A percentile compares a stretch with the other conserved stretches of the same genome.
phyloP scores from a whole-genome alignment of 2,888 invertebrate species.

The Iselma pallidipennis region DNA sequence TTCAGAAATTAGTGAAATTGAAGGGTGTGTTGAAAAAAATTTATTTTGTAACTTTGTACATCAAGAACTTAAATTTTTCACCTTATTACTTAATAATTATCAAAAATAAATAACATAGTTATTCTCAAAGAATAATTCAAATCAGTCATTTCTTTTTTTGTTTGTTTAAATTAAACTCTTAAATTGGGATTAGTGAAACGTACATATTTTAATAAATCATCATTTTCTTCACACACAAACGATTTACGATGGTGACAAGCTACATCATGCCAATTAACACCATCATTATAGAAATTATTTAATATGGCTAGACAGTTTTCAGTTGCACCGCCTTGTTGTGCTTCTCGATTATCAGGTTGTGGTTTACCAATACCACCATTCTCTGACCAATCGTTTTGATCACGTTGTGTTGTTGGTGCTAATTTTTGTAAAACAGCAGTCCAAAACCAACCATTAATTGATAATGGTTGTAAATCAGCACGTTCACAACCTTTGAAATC shows the following conservation, averaged over 20 bases:
- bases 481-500: slow-evolving; percentile 91
- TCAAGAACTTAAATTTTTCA: too few species aligned
- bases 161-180: slow-evolving; percentile 60
- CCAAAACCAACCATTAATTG: slow-evolving; percentile 92
- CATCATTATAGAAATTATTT: slow-evolving; percentile 90
- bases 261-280: slow-evolving; percentile 89
- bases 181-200: slow-evolving; percentile 70
- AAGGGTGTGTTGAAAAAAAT: too few species aligned
- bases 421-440: slow-evolving; percentile 84
- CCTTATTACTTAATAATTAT: neutral
- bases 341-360: slow-evolving; percentile 85
- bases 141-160: neutral
- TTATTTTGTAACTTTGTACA: too few species aligned
- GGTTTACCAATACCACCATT: slow-evolving; percentile 84
- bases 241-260: slow-evolving; percentile 90
- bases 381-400: slow-evolving; percentile 87
- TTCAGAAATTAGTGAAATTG: too few species aligned
- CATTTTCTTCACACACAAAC: slow-evolving; percentile 87
- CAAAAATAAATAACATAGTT: neutral
- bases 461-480: slow-evolving; percentile 78
- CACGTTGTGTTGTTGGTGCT: slow-evolving; percentile 79
- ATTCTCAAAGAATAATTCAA: neutral
- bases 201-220: slow-evolving; percentile 82
- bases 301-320: slow-evolving; percentile 85
- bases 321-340: slow-evolving; percentile 78